These are phyloP conservation scores for Melanostoma scalare DNA, from an alignment of 2,888 invertebrate genomes.

Conservation along the genomic window DNA sequence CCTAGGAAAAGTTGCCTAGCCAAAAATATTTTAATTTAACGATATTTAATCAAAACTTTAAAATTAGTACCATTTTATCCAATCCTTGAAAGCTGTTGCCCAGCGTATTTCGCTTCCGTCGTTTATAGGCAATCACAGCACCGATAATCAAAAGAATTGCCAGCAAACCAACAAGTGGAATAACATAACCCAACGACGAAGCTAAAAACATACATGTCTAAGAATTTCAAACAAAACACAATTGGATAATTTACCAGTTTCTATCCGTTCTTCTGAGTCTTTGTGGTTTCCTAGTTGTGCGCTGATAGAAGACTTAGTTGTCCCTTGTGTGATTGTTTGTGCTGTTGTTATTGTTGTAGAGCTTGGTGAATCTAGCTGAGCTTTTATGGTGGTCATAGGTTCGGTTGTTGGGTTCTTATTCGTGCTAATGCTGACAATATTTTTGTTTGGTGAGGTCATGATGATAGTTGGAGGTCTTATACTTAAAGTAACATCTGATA, in stretches of 20 bases:
- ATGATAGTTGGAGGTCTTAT: constrained; percentile 11
- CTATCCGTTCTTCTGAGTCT: constrained; percentile 24
- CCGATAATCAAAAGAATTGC: constrained; percentile 44
- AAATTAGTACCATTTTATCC: constrained; percentile 49
- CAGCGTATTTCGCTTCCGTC: constrained; percentile 36
- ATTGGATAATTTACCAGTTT: constrained; percentile 33
- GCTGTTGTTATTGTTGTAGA: neutral
- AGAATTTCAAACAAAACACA: neutral
- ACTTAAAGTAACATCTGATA: neutral
- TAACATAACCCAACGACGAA: constrained; percentile 36
- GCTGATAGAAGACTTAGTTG: constrained; percentile 6
- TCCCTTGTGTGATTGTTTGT: neutral
- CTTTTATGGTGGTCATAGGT: neutral
- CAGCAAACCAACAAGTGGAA: constrained; percentile 47
- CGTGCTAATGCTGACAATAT: constrained; percentile 26
- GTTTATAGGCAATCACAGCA: constrained; percentile 38
- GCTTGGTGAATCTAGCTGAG: neutral
- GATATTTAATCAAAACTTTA: neutral
- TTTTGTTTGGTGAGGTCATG: constrained; percentile 25
- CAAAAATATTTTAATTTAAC: neutral
- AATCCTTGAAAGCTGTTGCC: constrained; percentile 48
- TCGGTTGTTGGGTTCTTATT: constrained; percentile 25
- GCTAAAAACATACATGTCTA: constrained; percentile 19
- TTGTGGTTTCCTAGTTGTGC: constrained; percentile 33
- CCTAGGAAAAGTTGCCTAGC: constrained; percentile 44